Evolutionary conservation across 2,113 vertebrate genomes (phyloP).

Genomic region (Ancistrus triradiatus): DNA sequence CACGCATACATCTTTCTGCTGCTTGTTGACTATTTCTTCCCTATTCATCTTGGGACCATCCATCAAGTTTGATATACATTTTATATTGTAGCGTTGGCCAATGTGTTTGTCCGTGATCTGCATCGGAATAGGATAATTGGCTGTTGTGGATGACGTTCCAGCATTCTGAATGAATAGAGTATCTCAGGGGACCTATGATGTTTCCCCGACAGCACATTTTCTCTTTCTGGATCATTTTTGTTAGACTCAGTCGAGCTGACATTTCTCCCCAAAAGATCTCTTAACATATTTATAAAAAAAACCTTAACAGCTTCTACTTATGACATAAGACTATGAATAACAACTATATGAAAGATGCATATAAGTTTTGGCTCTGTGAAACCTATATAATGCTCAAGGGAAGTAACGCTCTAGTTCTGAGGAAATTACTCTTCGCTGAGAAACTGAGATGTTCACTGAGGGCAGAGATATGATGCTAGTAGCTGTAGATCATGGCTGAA

Average conservation of each 20-base stretch:
- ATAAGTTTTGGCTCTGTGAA: neutral
- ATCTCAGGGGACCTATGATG: neutral
- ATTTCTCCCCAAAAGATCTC: neutral
- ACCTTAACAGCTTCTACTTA: neutral
- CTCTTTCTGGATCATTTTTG: neutral
- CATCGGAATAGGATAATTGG: constrained; percentile 5
- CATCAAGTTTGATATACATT: too few species aligned
- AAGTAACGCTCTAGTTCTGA: neutral
- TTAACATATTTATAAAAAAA: neutral
- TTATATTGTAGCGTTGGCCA: too few species aligned
- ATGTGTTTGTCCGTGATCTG: constrained; percentile 5
- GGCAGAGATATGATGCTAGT: neutral
- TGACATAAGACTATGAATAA: neutral
- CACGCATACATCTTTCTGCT: too few species aligned
- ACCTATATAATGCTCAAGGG: constrained; percentile 6
- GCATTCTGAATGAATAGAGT: neutral
- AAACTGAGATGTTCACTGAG: neutral
- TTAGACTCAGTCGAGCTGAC: neutral
- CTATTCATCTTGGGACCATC: too few species aligned
- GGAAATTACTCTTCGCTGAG: neutral
- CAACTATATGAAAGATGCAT: neutral
- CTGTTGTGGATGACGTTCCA: neutral
- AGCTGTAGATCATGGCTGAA: neutral
- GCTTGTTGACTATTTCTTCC: too few species aligned
- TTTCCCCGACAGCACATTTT: neutral